Evolutionary conservation across 1,140 invertebrate species (phyloP).

Genomic region (Heliconius hermathena): DNA sequence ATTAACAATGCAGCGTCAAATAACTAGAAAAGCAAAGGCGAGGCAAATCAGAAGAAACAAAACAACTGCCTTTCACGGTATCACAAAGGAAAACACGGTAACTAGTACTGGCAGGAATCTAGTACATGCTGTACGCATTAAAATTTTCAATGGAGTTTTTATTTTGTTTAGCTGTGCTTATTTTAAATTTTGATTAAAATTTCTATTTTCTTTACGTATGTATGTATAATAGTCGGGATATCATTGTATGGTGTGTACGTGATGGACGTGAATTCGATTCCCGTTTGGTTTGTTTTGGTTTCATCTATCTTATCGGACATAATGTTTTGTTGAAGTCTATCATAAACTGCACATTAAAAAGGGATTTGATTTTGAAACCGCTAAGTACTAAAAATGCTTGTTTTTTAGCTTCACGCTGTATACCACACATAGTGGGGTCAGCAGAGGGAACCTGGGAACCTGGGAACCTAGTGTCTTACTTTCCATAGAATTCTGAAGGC

Average conservation of each 20-base stretch:
- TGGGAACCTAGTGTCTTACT: too few relatives aligned
- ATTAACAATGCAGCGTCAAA: neutral
- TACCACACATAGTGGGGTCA: neutral
- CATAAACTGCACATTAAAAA: too few relatives aligned
- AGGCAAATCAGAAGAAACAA: constrained; percentile 10
- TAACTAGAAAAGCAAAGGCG: constrained; percentile 3
- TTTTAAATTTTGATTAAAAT: neutral
- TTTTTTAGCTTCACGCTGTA: neutral
- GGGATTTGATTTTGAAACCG: too few relatives aligned
- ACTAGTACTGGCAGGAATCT: neutral
- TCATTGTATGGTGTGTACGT: too few relatives aligned
- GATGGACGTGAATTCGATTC: too few relatives aligned
- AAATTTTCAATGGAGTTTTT: neutral
- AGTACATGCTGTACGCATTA: neutral
- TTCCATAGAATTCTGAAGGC: neutral
- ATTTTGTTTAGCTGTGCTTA: neutral
- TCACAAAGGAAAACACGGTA: constrained; percentile 5
- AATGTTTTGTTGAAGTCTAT: too few relatives aligned
- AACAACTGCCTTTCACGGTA: neutral
- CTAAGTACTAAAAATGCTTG: too few relatives aligned
- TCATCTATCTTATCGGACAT: too few relatives aligned
- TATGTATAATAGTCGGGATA: too few relatives aligned
- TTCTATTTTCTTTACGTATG: too few relatives aligned
- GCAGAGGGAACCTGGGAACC: neutral
- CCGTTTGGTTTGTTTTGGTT: too few relatives aligned